Evolutionary conservation across 2,797 vertebrate species (phyloP).

Genomic region (Hipposideros larvatus): DNA sequence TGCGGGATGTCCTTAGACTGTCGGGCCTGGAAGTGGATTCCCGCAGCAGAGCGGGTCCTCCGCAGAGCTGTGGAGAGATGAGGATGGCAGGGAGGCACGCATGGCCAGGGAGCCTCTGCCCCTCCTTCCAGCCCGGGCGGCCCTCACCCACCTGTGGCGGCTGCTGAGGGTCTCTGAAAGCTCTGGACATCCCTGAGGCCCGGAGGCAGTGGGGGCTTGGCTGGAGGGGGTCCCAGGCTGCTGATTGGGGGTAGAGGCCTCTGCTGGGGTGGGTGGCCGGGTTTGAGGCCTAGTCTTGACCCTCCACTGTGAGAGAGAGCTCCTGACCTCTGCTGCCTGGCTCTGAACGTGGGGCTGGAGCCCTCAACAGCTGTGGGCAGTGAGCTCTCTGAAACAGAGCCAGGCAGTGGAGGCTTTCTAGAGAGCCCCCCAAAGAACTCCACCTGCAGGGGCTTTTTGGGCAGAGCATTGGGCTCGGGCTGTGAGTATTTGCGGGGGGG

Average conservation of each 20-base stretch:
- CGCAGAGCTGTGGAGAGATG: constrained; percentile 11
- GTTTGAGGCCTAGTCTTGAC: background rate
- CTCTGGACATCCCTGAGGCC: constrained; percentile 58
- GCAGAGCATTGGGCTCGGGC: background rate
- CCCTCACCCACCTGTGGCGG: constrained; percentile 65
- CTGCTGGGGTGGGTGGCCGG: background rate
- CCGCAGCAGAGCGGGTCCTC: background rate
- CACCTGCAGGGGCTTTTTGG: background rate
- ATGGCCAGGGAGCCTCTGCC: background rate
- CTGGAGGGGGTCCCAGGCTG: constrained; percentile 78
- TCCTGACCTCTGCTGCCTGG: background rate
- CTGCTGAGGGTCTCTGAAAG: background rate
- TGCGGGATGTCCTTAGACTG: background rate
- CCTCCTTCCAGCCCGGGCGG: rapidly evolving
- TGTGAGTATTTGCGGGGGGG: constrained; percentile 59
- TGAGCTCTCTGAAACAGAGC: constrained; percentile 64
- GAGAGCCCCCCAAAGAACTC: background rate
- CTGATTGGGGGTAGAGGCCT: constrained; percentile 71
- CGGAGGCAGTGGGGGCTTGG: constrained; percentile 78
- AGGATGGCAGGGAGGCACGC: background rate
- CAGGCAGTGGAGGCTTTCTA: constrained; percentile 57
- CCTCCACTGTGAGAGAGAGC: background rate
- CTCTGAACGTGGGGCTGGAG: background rate
- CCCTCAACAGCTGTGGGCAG: background rate
- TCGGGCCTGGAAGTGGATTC: background rate